Percentiles rank a stretch among this genome's conserved stretches.
These are phyloP conservation scores for Sylvia atricapilla DNA, from an alignment of 2,113 vertebrate species.

Conservation along the genomic window DNA sequence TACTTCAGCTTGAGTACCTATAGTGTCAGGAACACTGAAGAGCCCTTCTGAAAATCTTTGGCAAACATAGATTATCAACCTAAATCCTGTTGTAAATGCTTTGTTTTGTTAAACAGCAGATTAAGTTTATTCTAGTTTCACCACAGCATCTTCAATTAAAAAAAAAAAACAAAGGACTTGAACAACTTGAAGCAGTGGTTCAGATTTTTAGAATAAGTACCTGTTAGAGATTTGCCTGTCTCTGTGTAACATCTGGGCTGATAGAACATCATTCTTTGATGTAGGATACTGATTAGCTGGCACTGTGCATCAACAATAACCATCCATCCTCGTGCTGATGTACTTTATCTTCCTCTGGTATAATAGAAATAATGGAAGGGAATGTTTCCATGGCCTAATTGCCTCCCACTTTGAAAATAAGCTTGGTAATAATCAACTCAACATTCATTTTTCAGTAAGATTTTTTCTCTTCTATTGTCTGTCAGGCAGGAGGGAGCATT, in stretches of 20 bases:
- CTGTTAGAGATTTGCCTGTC: not conserved
- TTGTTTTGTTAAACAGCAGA: not conserved
- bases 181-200: not conserved
- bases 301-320: not conserved
- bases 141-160: not conserved
- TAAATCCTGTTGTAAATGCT: not conserved
- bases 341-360: not conserved
- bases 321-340: not conserved
- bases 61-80: not conserved
- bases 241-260: not conserved
- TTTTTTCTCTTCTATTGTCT: conserved; percentile 6
- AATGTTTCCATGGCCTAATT: conserved; percentile 10
- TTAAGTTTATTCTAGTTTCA: not conserved
- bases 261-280: not conserved
- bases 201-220: not conserved
- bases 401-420: not conserved
- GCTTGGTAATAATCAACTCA: not conserved
- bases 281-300: not conserved
- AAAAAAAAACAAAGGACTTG: not conserved
- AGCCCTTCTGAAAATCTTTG: not conserved
- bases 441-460: not conserved
- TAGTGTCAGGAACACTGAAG: not conserved
- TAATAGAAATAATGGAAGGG: conserved; percentile 1
- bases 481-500: conserved; percentile 14
- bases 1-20: not conserved